phyloP scores from a whole-genome alignment of 1,140 invertebrate species.

The Neodiprion lecontei region DNA sequence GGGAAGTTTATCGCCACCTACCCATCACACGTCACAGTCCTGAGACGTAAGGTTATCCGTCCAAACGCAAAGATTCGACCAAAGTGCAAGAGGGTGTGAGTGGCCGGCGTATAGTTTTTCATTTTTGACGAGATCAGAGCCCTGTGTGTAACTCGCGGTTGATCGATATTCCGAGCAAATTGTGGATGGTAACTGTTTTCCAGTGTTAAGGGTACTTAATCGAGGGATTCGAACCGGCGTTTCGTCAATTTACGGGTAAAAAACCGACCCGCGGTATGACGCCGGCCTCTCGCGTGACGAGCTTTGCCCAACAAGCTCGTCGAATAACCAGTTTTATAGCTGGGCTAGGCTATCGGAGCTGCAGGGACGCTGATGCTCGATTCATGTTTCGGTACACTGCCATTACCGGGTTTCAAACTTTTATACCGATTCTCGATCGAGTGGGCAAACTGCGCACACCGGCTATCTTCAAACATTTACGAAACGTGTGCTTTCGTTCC shows the following conservation, averaged over 20 bases:
- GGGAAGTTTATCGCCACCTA: neutral
- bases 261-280: slow-evolving; percentile 39
- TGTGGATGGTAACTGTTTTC: neutral
- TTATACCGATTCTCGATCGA: neutral
- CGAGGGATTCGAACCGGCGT: slow-evolving; percentile 37
- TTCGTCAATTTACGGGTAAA: slow-evolving; percentile 48
- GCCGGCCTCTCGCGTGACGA: slow-evolving; percentile 27
- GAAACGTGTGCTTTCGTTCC: neutral
- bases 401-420: neutral
- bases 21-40: no score
- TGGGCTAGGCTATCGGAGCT: neutral
- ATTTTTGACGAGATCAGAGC: no score
- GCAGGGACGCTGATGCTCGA: neutral
- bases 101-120: neutral
- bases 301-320: neutral
- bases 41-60: neutral
- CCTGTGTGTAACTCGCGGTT: slow-evolving; percentile 13
- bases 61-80: neutral
- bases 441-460: neutral
- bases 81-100: neutral
- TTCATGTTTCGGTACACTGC: neutral
- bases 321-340: neutral
- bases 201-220: neutral
- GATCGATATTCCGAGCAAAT: slow-evolving; percentile 33
- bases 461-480: neutral